Evolutionary conservation across 2,888 invertebrate species (phyloP).

Genomic region (Drosophila tripunctata): DNA sequence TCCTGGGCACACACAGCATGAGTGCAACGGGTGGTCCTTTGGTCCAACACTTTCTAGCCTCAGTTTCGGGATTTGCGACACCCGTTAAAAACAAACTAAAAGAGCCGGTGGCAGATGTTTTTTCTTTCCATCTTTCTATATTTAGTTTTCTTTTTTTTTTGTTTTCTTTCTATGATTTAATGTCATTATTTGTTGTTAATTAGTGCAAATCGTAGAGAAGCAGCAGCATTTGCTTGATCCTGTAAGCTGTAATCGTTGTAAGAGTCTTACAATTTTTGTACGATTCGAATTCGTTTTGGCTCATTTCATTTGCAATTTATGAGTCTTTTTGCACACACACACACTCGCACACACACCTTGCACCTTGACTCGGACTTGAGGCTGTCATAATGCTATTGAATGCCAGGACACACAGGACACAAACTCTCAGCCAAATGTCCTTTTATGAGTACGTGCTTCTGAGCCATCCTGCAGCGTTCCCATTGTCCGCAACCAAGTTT

Average conservation of each 20-base stretch:
- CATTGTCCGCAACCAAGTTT: constrained; percentile 63
- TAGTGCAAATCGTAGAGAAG: constrained; percentile 49
- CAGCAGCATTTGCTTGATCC: constrained; percentile 14
- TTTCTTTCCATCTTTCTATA: constrained; percentile 11
- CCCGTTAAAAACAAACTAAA: constrained; percentile 31
- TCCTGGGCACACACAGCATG: constrained; percentile 64
- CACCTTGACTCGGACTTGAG: constrained; percentile 40
- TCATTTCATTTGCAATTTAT: constrained; percentile 83
- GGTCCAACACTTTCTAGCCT: constrained; percentile 65
- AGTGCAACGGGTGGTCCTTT: constrained; percentile 68
- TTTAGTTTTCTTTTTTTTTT: constrained; percentile 17
- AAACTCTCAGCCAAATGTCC: constrained; percentile 33
- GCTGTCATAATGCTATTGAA: constrained; percentile 64
- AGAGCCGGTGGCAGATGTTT: constrained; percentile 53
- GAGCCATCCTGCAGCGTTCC: constrained; percentile 47
- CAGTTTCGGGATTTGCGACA: constrained; percentile 52
- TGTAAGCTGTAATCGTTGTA: constrained; percentile 12
- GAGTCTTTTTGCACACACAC: constrained; percentile 38
- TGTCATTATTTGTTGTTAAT: constrained; percentile 71
- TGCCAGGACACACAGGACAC: constrained; percentile 16
- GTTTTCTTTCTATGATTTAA: constrained; percentile 18
- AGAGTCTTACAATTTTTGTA: not conserved
- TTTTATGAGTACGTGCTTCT: constrained; percentile 64
- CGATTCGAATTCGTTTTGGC: constrained; percentile 76
- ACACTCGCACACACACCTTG: constrained; percentile 59